A percentile compares a stretch with the other conserved stretches of the same genome.
These are phyloP conservation scores for Stegana nigrithorax DNA, from an alignment of 2,888 invertebrate genomes.

Conservation along the genomic window DNA sequence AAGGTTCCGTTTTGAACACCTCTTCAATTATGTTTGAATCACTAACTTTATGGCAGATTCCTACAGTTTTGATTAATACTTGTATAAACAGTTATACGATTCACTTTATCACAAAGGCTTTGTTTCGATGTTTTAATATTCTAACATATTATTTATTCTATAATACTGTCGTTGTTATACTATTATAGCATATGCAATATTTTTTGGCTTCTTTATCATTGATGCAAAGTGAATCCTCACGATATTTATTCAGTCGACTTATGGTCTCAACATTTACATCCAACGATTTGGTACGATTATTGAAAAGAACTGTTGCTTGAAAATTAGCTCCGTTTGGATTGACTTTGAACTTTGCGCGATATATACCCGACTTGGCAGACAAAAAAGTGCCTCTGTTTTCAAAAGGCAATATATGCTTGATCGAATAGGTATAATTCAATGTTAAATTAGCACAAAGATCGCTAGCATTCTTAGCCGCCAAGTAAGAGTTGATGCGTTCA, in stretches of 20 bases:
- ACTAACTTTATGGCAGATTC: too few relatives aligned
- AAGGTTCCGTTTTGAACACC: too few relatives aligned
- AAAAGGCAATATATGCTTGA: slow-evolving; percentile 18
- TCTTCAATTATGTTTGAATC: too few relatives aligned
- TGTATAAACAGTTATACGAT: too few relatives aligned
- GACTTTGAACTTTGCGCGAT: not conserved
- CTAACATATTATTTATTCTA: too few relatives aligned
- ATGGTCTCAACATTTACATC: not conserved
- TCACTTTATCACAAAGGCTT: too few relatives aligned
- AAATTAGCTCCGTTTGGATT: not conserved
- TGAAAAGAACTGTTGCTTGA: not conserved
- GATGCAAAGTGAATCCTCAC: not conserved
- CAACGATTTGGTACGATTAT: not conserved
- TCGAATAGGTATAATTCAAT: not conserved
- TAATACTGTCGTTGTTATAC: too few relatives aligned
- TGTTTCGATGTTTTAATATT: too few relatives aligned
- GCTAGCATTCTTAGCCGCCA: not conserved
- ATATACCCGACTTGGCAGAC: slow-evolving; percentile 14
- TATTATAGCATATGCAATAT: slow-evolving; percentile 1
- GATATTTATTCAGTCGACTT: not conserved
- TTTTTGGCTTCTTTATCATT: not conserved
- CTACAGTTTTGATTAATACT: too few relatives aligned
- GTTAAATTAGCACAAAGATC: slow-evolving; percentile 20
- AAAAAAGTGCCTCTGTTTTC: not conserved
- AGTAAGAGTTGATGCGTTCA: slow-evolving; percentile 24